Conservation (phyloP, 2,797 vertebrate genomes). For the Glossophaga mutica region DNA sequence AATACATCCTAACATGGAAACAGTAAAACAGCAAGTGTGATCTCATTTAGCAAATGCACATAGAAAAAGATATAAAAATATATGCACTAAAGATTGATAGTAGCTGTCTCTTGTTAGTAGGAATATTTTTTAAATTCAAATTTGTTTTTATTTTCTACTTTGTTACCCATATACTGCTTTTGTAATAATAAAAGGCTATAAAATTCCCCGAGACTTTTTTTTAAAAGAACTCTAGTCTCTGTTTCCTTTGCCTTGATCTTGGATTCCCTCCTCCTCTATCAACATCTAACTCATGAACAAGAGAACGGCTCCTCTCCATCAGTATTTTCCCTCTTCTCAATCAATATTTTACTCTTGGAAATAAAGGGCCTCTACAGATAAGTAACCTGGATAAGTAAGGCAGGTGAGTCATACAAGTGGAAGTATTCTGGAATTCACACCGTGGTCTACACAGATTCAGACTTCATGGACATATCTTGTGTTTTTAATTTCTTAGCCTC, state of each 20-base stretch:
- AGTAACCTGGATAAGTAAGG: neutral
- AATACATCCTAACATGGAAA: neutral
- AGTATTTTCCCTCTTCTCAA: neutral
- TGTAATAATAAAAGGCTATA: slow-evolving; percentile 21
- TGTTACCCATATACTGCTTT: neutral
- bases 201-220: neutral
- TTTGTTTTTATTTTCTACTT: slow-evolving; percentile 41
- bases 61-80: neutral
- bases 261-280: neutral
- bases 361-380: neutral
- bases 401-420: neutral
- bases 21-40: neutral
- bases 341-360: slow-evolving; percentile 13
- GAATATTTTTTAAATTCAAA: neutral
- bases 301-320: neutral
- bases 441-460: neutral
- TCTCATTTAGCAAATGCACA: neutral
- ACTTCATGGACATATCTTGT: neutral
- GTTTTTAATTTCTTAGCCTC: slow-evolving; percentile 38
- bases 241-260: slow-evolving; percentile 14
- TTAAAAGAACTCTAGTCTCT: neutral
- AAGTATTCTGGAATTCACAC: neutral
- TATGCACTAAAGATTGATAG: neutral
- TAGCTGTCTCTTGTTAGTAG: neutral
- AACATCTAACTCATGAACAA: neutral